Conservation (phyloP, 2,888 invertebrate species). For the Tiliacea aurago region DNA sequence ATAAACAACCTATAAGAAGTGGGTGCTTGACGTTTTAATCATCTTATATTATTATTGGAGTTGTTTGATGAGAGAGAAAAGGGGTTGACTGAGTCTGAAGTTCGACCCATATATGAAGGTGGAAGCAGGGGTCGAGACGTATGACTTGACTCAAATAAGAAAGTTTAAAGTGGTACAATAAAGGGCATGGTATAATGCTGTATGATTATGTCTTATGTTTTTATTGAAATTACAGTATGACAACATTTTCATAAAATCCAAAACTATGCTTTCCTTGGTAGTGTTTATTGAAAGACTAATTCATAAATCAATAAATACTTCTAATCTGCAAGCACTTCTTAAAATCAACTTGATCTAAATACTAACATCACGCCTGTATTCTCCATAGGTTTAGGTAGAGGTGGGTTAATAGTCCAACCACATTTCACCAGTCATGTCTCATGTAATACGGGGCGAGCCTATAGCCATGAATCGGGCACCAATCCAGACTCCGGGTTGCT, state of each 20-base stretch:
- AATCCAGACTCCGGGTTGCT: too few relatives aligned
- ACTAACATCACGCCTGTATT: background rate
- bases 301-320: background rate
- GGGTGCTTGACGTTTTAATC: constrained; percentile 33
- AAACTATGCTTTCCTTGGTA: background rate
- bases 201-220: too few relatives aligned
- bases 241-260: background rate
- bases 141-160: background rate
- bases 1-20: background rate
- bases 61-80: background rate
- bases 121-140: background rate
- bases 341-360: background rate
- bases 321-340: background rate
- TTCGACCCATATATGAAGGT: background rate
- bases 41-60: constrained; percentile 15
- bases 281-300: background rate
- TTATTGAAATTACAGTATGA: background rate
- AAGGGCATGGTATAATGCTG: background rate
- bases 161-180: background rate
- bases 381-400: too few relatives aligned
- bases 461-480: too few relatives aligned
- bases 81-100: background rate
- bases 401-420: too few relatives aligned
- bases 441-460: too few relatives aligned
- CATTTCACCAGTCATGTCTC: too few relatives aligned